These are phyloP conservation scores for Anas flavirostris DNA, from an alignment of 2,797 vertebrate genomes.

Conservation along the genomic window DNA sequence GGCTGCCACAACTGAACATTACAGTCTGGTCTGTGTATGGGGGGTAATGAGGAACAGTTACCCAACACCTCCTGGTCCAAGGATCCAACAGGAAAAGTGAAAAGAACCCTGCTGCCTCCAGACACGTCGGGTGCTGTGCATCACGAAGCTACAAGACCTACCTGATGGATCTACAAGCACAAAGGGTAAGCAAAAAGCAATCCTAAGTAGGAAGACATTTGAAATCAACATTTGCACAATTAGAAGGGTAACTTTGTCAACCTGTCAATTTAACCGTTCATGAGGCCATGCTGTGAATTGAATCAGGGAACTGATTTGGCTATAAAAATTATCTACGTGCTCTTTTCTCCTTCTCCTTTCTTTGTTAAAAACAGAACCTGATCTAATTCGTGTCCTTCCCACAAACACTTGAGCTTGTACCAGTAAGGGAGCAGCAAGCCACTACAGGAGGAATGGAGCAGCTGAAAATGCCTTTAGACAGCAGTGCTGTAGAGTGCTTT, in stretches of 20 bases:
- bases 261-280: background rate
- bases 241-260: background rate
- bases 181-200: background rate
- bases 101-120: background rate
- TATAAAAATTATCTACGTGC: rapidly evolving
- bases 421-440: background rate
- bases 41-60: background rate
- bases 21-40: background rate
- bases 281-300: background rate
- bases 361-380: background rate
- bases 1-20: background rate
- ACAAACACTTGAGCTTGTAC: background rate
- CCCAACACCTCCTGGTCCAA: background rate
- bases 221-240: background rate
- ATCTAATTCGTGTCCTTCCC: background rate
- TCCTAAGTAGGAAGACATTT: background rate
- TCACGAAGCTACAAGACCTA: background rate
- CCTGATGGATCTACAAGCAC: background rate
- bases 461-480: background rate
- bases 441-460: background rate
- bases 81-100: background rate
- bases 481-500: background rate
- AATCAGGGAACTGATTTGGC: background rate
- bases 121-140: background rate
- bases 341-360: rapidly evolving